Evolutionary conservation across 1,140 invertebrate species (phyloP), one percentile per base, ranked within the genome.

Genomic region (Reticulitermes speratus): DNA sequence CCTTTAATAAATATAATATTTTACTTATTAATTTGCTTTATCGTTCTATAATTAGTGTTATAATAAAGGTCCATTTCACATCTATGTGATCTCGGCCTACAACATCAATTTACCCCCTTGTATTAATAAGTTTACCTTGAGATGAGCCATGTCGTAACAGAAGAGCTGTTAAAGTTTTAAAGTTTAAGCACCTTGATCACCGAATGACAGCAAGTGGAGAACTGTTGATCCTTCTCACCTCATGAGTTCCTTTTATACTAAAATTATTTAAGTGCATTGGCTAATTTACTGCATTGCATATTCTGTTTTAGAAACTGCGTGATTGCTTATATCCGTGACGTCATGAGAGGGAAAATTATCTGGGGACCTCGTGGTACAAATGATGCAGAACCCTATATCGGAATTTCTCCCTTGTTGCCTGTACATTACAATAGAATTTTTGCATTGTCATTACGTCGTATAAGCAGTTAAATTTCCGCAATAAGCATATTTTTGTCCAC

Each of bases 171-270:
- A 21, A 19, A 19, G 59, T 9, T 9, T 65, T n/a, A 21, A 19
- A 19, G 59, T 9, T 9, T 59, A 25, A 14, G 5, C 19, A 30
- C 84, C 38, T 86, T n/a, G 48, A 86, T 30, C 84, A 86, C 45
- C 83, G 87, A 85, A 48, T 83, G 65, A 14, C n/a, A 75, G n/a
- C n/a, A 25, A 75, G 25, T 75, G n/a, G 65, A 30, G 3, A 75
- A 75, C 65, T 75, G 65, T 75, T 75, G 65, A 75, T 30, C 25
- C n/a, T 9, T 75, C 65, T 30, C 65, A 75, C 65, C 65, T 30
- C 14, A 75, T 30, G n/a, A 14, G 65, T 75, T 75, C 65, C 65
- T 75, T 75, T 75, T 75, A 75, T 75, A 75, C 65, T 30, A 75
- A 75, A 75, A 30, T 75, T 11, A 75, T 75, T 75, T 75, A 25